A percentile compares a stretch with the other conserved stretches of the same genome.
Conservation (phyloP, 2,888 invertebrate species). For the Zootermopsis nevadensis region DNA sequence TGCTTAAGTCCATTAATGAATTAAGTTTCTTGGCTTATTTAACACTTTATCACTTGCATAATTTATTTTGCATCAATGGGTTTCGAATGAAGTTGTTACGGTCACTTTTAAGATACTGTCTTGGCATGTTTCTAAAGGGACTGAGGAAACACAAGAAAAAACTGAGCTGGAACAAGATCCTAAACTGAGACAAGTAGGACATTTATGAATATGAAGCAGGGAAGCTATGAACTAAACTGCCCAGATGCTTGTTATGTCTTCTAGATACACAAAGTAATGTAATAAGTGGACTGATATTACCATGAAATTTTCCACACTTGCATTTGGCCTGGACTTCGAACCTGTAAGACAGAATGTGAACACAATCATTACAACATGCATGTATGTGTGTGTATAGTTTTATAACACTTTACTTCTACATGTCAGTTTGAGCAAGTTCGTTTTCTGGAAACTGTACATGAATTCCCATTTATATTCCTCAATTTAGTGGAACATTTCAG, state of each 20-base stretch:
- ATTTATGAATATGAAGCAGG: too few species aligned
- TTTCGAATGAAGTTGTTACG: neutral
- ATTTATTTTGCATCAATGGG: neutral
- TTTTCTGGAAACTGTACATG: too few species aligned
- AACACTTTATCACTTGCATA: neutral
- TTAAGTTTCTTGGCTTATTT: neutral
- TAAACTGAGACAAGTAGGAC: too few species aligned
- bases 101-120: neutral
- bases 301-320: constrained; percentile 44
- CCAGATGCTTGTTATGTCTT: too few species aligned
- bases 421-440: too few species aligned
- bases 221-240: too few species aligned
- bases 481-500: too few species aligned
- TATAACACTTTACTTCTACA: neutral
- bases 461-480: too few species aligned
- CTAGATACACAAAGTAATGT: too few species aligned
- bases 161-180: too few species aligned
- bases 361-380: neutral
- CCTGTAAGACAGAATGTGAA: constrained; percentile 14
- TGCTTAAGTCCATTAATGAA: neutral
- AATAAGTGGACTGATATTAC: constrained; percentile 23
- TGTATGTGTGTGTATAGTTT: neutral
- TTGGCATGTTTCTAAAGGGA: too few species aligned
- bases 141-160: too few species aligned
- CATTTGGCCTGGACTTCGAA: neutral